These are phyloP conservation scores for Glomeris maerens DNA, from an alignment of 1,140 invertebrate genomes.

Conservation along the genomic window DNA sequence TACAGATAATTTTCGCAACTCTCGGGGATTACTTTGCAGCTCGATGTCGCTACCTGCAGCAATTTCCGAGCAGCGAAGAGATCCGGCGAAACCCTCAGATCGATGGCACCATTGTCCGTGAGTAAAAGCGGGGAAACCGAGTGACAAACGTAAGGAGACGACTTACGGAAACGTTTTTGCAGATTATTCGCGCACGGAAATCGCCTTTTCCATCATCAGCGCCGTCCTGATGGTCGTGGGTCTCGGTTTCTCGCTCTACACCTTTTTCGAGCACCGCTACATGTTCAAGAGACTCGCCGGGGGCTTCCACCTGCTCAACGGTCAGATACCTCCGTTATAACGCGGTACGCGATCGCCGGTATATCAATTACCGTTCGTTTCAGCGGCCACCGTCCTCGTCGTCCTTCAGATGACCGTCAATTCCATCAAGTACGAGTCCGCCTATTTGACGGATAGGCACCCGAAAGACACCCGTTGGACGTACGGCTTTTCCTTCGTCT, in stretches of 20 bases:
- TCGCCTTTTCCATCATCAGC: conserved; percentile 69
- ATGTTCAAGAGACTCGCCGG: conserved; percentile 77
- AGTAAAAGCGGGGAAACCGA: too few species aligned
- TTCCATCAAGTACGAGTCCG: conserved; percentile 51
- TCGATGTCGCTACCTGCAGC: conserved; percentile 42
- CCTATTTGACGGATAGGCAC: conserved; percentile 47
- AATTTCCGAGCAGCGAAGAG: conserved; percentile 40
- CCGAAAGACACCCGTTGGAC: conserved; percentile 46
- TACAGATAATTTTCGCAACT: too few species aligned
- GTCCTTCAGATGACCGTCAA: conserved; percentile 64
- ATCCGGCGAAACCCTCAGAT: conserved; percentile 37
- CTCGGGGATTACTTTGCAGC: too few species aligned
- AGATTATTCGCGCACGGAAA: conserved; percentile 69
- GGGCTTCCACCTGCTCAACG: conserved; percentile 66
- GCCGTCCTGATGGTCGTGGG: conserved; percentile 64
- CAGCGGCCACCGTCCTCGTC: conserved; percentile 54
- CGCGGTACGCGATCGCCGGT: background rate
- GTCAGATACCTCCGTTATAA: conserved; percentile 32
- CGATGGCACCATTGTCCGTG: conserved; percentile 43
- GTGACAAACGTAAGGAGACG: too few species aligned
- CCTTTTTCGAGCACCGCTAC: conserved; percentile 68
- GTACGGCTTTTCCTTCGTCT: conserved; percentile 56
- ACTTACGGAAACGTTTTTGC: conserved; percentile 4
- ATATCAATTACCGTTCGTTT: conserved; percentile 21
- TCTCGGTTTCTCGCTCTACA: conserved; percentile 66